These are phyloP conservation scores for Odontesthes bonariensis DNA, from an alignment of 2,113 vertebrate genomes.

Conservation along the genomic window DNA sequence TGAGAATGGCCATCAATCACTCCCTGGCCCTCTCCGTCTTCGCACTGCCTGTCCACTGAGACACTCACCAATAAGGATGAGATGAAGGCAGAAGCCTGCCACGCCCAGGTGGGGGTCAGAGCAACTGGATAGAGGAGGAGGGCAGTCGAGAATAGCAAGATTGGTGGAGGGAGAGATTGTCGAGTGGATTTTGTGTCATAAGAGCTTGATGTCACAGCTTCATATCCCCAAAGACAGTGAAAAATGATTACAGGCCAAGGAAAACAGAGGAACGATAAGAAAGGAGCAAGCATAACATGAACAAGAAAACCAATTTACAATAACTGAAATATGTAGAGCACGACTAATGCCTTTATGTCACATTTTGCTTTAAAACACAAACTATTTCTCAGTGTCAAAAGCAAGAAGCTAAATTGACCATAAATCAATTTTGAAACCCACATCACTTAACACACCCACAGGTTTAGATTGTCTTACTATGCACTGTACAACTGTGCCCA, in stretches of 20 bases:
- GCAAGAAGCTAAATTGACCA: not conserved
- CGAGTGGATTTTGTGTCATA: slow-evolving; percentile 43
- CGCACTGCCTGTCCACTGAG: slow-evolving; percentile 39
- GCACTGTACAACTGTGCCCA: not conserved
- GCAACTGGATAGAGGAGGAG: not conserved
- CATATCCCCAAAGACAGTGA: slow-evolving; percentile 16
- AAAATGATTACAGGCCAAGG: slow-evolving; percentile 1
- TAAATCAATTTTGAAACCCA: not conserved
- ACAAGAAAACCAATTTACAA: not conserved
- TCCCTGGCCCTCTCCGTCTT: slow-evolving; percentile 31
- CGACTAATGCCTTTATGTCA: not conserved
- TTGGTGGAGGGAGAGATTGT: slow-evolving; percentile 1
- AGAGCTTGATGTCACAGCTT: slow-evolving; percentile 41
- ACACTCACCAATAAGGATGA: slow-evolving; percentile 23
- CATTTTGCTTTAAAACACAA: slow-evolving; percentile 1
- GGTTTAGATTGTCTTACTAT: not conserved
- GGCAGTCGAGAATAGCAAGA: slow-evolving; percentile 8
- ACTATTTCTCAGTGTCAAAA: not conserved
- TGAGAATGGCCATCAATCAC: slow-evolving; percentile 72
- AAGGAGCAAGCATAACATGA: not conserved
- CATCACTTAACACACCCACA: no score
- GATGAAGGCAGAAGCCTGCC: slow-evolving; percentile 37
- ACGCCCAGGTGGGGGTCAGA: slow-evolving; percentile 49
- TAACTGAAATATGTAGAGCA: no score
- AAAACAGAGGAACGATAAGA: not conserved